These are phyloP conservation scores for Xiphophorus birchmanni DNA, from an alignment of 2,797 vertebrate species.

Conservation along the genomic window DNA sequence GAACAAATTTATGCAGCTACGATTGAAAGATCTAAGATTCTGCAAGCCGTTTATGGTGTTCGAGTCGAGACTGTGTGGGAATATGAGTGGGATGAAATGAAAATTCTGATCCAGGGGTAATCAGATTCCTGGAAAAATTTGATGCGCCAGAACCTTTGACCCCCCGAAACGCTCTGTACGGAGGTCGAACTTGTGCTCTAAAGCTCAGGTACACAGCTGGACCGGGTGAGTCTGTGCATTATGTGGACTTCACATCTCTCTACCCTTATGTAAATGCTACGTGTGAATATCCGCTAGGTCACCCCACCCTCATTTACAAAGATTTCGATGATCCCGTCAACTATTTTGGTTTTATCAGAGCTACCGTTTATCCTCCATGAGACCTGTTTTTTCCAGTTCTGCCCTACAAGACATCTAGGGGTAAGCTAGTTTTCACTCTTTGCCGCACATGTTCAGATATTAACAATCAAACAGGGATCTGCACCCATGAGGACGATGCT, in stretches of 20 bases:
- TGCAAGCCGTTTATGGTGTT: fast-evolving
- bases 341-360: not conserved
- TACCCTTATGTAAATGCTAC: not conserved
- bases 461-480: not conserved
- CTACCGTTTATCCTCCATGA: fast-evolving
- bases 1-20: no score
- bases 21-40: no score
- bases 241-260: not conserved
- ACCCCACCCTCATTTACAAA: not conserved
- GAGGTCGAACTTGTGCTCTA: fast-evolving
- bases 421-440: no score
- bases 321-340: not conserved
- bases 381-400: not conserved
- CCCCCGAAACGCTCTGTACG: not conserved
- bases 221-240: not conserved
- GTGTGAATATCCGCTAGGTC: not conserved
- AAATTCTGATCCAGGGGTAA: no score
- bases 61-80: no score
- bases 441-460: not conserved
- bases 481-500: fast-evolving
- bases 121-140: no score
- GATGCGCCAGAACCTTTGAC: no score
- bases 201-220: no score
- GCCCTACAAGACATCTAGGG: no score
- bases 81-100: no score